A percentile compares a stretch with the other conserved stretches of the same genome.
Conservation (phyloP, 2,797 vertebrate genomes). For the Kryptolebias ocellatus region DNA sequence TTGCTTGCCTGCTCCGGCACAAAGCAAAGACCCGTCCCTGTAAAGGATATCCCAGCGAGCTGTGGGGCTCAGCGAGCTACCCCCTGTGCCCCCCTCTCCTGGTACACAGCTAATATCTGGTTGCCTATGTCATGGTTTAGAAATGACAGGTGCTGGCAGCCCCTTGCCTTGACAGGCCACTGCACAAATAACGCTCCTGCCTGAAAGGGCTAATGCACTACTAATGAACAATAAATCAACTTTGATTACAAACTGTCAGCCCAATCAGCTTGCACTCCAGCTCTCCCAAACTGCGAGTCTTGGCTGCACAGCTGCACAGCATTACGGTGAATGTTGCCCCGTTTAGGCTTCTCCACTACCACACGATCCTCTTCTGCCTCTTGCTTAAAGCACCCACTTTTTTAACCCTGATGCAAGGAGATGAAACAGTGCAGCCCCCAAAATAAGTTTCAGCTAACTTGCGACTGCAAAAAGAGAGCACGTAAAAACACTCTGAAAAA, state of each 20-base stretch:
- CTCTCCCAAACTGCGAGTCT: constrained; percentile 82
- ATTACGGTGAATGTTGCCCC: constrained; percentile 69
- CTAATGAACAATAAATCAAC: constrained; percentile 99
- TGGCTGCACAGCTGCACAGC: constrained; percentile 80
- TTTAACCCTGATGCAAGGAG: constrained; percentile 40
- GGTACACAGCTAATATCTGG: constrained; percentile 84
- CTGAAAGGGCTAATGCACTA: constrained; percentile 97
- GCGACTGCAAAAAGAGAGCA: too few relatives aligned
- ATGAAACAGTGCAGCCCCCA: constrained; percentile 34
- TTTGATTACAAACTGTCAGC: constrained; percentile 99
- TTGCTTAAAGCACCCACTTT: constrained; percentile 18
- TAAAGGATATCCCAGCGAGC: constrained; percentile 74
- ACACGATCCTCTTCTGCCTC: constrained; percentile 32
- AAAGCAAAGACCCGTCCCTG: constrained; percentile 64
- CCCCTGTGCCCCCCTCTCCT: constrained; percentile 60
- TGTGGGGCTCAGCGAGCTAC: constrained; percentile 53
- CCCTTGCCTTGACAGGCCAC: constrained; percentile 91
- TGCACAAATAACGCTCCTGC: constrained; percentile 94
- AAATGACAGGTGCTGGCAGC: constrained; percentile 96
- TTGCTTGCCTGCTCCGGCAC: constrained; percentile 56
- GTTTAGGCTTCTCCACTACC: constrained; percentile 73
- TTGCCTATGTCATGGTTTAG: constrained; percentile 88
- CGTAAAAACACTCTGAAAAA: too few relatives aligned
- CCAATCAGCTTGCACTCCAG: constrained; percentile 91
- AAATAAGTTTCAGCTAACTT: constrained; percentile 15